Conservation (phyloP, 2,113 vertebrate genomes). For the Trichomycterus rosablanca region DNA sequence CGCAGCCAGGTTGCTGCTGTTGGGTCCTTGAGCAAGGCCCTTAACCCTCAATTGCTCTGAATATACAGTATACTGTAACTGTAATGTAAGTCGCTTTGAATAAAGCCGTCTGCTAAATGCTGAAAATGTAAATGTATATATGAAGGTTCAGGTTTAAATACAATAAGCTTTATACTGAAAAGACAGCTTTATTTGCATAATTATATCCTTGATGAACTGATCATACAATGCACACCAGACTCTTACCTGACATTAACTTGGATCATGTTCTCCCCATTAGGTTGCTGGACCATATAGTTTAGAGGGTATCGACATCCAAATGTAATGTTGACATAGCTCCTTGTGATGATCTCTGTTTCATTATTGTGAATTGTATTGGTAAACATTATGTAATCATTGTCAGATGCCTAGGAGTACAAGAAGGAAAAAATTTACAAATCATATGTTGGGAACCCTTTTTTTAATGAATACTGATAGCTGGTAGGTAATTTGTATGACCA, state of each 20-base stretch:
- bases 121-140: slow-evolving; percentile 17
- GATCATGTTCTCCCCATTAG: slow-evolving; percentile 66
- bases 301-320: slow-evolving; percentile 73
- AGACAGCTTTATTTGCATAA: not conserved
- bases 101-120: too few relatives aligned
- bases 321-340: slow-evolving; percentile 69
- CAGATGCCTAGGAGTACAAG: slow-evolving; percentile 57
- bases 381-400: slow-evolving; percentile 68
- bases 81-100: too few relatives aligned
- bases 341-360: slow-evolving; percentile 61
- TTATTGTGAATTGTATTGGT: slow-evolving; percentile 71
- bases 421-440: slow-evolving; percentile 22
- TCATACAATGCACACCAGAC: not conserved
- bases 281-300: slow-evolving; percentile 68
- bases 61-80: too few relatives aligned
- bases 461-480: not conserved
- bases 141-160: not conserved
- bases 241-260: slow-evolving; percentile 62
- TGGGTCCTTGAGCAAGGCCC: too few relatives aligned
- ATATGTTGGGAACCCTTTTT: not conserved
- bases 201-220: not conserved
- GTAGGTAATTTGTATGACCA: too few relatives aligned
- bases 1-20: too few relatives aligned
- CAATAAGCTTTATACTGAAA: slow-evolving; percentile 1
- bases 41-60: too few relatives aligned